These are phyloP conservation scores for Erpornis zantholeuca DNA, from an alignment of 2,113 vertebrate species.

Conservation along the genomic window DNA sequence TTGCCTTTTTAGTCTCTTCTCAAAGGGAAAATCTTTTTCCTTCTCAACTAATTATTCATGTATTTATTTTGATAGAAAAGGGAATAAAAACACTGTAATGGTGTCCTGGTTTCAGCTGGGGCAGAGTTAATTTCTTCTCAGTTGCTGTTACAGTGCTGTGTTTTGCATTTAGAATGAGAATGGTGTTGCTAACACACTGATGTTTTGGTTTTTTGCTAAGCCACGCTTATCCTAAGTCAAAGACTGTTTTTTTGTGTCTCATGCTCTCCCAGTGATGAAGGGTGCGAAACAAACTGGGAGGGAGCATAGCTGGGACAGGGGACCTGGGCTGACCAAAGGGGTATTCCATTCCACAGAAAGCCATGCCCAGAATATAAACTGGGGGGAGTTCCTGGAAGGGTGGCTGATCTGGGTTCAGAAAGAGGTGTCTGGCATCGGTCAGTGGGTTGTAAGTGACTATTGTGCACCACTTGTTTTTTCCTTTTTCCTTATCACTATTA, in stretches of 20 bases:
- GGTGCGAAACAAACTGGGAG: neutral
- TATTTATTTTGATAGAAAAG: neutral
- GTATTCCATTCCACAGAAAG: neutral
- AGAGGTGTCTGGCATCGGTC: neutral
- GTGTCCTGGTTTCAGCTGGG: neutral
- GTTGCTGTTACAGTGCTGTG: neutral
- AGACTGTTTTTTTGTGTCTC: neutral
- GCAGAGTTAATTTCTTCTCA: neutral
- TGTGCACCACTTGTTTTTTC: neutral
- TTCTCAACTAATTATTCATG: neutral
- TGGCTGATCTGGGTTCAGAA: neutral
- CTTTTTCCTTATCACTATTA: neutral
- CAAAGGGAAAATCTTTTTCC: neutral
- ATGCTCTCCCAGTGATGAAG: neutral
- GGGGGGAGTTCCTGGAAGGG: neutral
- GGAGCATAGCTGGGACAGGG: neutral
- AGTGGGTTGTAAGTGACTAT: rapidly evolving
- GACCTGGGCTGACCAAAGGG: neutral
- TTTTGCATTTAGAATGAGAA: neutral
- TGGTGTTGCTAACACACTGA: neutral
- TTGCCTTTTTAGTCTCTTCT: neutral
- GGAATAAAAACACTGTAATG: neutral
- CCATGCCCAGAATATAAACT: neutral
- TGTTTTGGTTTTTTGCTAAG: neutral
- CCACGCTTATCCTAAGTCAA: rapidly evolving